These are phyloP conservation scores for Falco biarmicus DNA, from an alignment of 2,797 vertebrate species.

Conservation along the genomic window DNA sequence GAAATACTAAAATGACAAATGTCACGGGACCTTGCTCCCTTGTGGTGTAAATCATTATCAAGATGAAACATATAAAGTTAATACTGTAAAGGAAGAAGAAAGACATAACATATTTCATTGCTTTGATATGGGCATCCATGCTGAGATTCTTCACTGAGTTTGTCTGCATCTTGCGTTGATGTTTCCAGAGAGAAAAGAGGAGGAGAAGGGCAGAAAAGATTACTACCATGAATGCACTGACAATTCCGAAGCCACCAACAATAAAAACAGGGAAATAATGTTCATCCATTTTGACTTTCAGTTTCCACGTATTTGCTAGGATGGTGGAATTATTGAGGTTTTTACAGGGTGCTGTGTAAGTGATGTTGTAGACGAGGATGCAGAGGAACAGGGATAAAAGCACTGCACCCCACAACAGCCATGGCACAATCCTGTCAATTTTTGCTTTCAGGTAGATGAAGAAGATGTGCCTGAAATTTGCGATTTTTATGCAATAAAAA, in stretches of 20 bases:
- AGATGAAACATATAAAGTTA: background rate
- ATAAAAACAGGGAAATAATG: background rate
- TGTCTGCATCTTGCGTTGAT: background rate
- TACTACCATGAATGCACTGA: background rate
- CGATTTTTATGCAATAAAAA: constrained; percentile 71
- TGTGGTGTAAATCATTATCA: background rate
- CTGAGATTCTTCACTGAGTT: background rate
- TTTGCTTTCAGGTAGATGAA: constrained; percentile 66
- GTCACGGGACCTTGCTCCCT: accelerated
- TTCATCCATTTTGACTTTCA: accelerated
- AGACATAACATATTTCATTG: constrained; percentile 43
- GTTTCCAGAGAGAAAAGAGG: constrained; percentile 69
- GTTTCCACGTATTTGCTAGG: accelerated
- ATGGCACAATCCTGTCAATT: constrained; percentile 11
- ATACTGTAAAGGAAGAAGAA: background rate
- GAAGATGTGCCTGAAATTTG: constrained; percentile 7
- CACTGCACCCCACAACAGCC: constrained; percentile 36
- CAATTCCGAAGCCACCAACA: too few species aligned
- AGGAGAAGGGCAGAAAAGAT: background rate
- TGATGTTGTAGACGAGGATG: accelerated
- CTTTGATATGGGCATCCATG: constrained; percentile 42
- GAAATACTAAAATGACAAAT: accelerated
- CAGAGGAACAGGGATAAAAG: background rate
- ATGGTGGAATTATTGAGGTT: background rate
- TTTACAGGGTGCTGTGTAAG: accelerated